Conservation (phyloP, 2,797 vertebrate species). For the Luscinia luscinia region DNA sequence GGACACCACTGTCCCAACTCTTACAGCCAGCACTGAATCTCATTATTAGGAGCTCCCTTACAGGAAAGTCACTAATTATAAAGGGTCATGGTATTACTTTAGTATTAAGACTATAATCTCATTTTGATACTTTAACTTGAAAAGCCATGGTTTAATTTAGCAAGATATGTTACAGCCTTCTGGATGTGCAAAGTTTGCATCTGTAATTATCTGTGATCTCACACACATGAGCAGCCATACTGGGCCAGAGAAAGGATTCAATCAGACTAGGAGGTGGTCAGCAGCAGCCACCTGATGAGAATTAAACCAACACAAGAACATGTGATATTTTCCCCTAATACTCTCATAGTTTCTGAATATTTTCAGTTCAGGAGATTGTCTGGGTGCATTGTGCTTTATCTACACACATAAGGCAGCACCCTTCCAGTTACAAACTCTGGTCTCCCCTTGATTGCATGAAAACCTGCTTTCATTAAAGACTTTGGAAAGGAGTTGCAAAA, state of each 20-base stretch:
- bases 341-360: neutral
- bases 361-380: neutral
- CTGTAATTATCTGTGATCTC: neutral
- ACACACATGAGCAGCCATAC: neutral
- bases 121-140: neutral
- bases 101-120: slow-evolving; percentile 21
- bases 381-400: neutral
- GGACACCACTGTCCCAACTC: neutral
- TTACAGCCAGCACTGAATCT: neutral
- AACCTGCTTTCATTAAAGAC: neutral
- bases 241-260: neutral
- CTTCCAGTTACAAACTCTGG: neutral
- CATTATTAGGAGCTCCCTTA: neutral
- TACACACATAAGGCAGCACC: accelerated
- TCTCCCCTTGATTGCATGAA: neutral
- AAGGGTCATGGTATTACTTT: neutral
- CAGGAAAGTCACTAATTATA: neutral
- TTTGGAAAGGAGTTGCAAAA: neutral
- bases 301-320: neutral
- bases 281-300: neutral
- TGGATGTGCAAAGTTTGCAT: neutral
- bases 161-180: neutral
- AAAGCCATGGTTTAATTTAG: neutral
- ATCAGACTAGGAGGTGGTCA: neutral
- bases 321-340: neutral